Base-by-base conservation (phyloP, 2,113 vertebrate genomes). In the Phycodurus eques region DNA sequence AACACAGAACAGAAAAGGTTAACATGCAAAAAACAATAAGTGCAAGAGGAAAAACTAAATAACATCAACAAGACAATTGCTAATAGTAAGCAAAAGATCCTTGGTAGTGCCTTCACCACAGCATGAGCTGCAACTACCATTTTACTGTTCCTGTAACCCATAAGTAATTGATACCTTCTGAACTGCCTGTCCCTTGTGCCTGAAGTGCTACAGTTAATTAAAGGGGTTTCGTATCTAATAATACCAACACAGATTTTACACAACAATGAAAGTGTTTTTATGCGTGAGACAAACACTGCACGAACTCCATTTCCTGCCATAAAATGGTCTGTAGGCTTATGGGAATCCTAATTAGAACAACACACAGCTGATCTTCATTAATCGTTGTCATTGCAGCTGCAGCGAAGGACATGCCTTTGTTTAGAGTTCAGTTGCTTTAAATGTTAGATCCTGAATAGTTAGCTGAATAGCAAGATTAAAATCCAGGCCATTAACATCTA, bases 301-400 rank as follows among this genome's bases (percentile, higher is more conserved):
- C 66, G 10, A 90, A 87, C 79, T 80, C 76, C 42, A 71, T 87
- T 91, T 93, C 92, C 92, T 88, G 91, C 80, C 73, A 86, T 90
- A 87, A 66, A 92, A 91, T 43, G 70, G 60, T 79, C 78, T 76
- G 75, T 76, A 72, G 83, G 84, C 88, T 82, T 20, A 39, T 76
- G 84, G 86, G 83, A 73, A 75, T 75, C 71, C 86, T 92, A 82
- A 67, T 89, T 87, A 91, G 79, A 88, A 76, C 80, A 82, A 80
- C 71, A 70, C 71, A 74, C 85, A 86, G 80, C 74, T 72, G 66
- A 83, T 80, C 62, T 75, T 74, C 86, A 84, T 90, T 90, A 87
- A 87, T 89, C 69, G 77, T 80, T 80, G 81, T 73, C 78, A 85
- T 87, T 67, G 88, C 69, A 80, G 19, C 2, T 33, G 70, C 66